Conservation (phyloP, 2,888 invertebrate species). For the Nesidiocoris tenuis region DNA sequence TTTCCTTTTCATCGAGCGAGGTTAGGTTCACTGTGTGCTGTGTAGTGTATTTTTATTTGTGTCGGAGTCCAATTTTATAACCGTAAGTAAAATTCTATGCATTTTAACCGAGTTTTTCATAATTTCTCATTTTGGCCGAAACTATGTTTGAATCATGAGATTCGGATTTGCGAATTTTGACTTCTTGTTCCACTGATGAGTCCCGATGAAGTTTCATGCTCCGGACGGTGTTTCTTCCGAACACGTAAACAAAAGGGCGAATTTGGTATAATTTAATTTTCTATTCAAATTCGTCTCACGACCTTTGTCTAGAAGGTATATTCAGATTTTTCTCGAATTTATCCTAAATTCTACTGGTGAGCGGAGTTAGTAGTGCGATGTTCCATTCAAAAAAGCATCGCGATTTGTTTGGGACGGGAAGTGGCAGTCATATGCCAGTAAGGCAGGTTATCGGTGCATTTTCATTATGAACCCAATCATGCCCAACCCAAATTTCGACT, state of each 20-base stretch:
- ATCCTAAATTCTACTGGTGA: too few relatives aligned
- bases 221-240: background rate
- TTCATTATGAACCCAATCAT: too few relatives aligned
- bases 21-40: background rate
- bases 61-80: background rate
- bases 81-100: background rate
- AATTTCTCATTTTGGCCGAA: background rate
- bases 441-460: too few relatives aligned
- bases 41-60: background rate
- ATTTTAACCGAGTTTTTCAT: background rate
- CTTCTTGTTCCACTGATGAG: background rate
- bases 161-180: background rate
- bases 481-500: too few relatives aligned
- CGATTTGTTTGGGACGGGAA: too few relatives aligned
- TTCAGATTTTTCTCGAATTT: background rate
- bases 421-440: too few relatives aligned
- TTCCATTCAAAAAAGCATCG: too few relatives aligned
- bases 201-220: background rate
- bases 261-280: background rate
- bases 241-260: background rate
- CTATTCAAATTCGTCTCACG: background rate
- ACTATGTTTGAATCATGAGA: background rate
- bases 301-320: background rate
- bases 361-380: too few relatives aligned
- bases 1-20: too few relatives aligned